Evolutionary conservation across 2,888 invertebrate species (phyloP), one percentile per base, ranked within the genome.

Genomic region (Leptopilina syphax): DNA sequence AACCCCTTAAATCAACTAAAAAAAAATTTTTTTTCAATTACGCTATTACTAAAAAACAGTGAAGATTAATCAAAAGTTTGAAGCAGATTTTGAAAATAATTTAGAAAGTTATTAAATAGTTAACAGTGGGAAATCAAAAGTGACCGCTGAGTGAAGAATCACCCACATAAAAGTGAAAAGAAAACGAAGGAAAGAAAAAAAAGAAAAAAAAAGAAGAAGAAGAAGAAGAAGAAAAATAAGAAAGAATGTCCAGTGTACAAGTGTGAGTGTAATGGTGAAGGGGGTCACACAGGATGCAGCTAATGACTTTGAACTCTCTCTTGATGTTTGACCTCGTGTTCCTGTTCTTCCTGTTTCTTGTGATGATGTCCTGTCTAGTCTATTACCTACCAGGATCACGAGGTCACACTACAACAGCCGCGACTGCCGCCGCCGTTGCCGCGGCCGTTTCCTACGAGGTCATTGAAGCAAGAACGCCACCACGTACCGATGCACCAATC

Each of bases 301-400:
- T 96, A 92, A 94, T 96, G 95, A 96, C 96, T 94, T 94, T 96
- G 93, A 96, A 96, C 93, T 96, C 96, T 90, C 94, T 96, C 92
- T 95, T 96, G 94, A 96, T 96, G 96, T 96, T 96, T 94, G 96
- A 96, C 93, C 95, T 96, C 92, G 96, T 96, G 93, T 96, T 96
- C 94, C 94, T 96, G 93, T 96, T 96, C 93, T 96, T 96, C 94
- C 94, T 96, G 92, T 96, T 96, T 93, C 95, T 96, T 92, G 95
- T 96, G 90, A 96, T 96, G 86, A 96, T 96, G 88, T 96, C 96
- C 85, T 96, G 96, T 91, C 93, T 96, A 88, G 95, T 96, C 92
- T 96, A 96, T 92, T 96, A 96, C 92, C 94, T 96, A 92, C 96
- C 96, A 63, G 95, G 95, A 87, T 91, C 92, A 89, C 87, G 94